A percentile compares a stretch with the other conserved stretches of the same genome.
phyloP scores from a whole-genome alignment of 2,113 vertebrate genomes.

The Circaetus cinerascens region DNA sequence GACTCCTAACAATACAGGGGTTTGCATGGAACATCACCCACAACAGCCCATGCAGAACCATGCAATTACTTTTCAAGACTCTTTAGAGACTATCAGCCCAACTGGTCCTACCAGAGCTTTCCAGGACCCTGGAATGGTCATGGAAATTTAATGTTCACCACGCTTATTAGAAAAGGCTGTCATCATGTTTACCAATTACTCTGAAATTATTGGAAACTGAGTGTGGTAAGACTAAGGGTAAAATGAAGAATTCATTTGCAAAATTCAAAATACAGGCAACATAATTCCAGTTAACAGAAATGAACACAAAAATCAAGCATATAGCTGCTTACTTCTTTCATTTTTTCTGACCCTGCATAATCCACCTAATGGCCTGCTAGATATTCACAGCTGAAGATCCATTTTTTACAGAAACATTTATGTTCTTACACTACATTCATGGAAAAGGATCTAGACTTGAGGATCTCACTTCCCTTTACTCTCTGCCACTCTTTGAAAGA shows the following conservation, averaged over 20 bases:
- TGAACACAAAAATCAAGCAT: not conserved
- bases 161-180: not conserved
- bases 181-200: not conserved
- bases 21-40: not conserved
- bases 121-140: not conserved
- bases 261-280: not conserved
- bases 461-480: not conserved
- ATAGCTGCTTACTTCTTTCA: not conserved
- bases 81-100: not conserved
- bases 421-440: not conserved
- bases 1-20: not conserved
- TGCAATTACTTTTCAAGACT: not conserved
- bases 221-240: not conserved
- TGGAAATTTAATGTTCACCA: not conserved
- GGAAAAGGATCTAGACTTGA: not conserved
- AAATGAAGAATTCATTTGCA: not conserved
- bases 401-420: not conserved
- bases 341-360: not conserved
- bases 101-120: not conserved
- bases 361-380: not conserved
- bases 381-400: not conserved
- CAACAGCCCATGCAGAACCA: not conserved
- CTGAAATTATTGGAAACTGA: not conserved
- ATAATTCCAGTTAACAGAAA: not conserved
- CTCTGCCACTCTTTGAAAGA: not conserved